These are phyloP conservation scores for Acrossocheilus wenchowensis DNA, from an alignment of 2,797 vertebrate genomes.

Conservation along the genomic window DNA sequence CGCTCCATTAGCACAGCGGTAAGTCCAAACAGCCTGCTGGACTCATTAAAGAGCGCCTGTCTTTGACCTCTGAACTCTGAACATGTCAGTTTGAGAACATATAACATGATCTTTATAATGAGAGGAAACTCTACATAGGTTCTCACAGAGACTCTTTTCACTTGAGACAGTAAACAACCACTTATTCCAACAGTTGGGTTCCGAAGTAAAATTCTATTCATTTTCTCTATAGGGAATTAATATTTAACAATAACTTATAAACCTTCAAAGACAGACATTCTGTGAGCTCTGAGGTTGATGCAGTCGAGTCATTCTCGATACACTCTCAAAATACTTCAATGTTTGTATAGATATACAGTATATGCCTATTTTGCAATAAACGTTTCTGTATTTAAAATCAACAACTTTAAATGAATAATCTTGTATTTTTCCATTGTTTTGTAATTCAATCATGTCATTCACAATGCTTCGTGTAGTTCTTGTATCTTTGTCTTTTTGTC, in stretches of 20 bases:
- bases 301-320: neutral
- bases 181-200: neutral
- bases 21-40: slow-evolving; percentile 61
- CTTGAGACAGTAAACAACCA: neutral
- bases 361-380: too few species aligned
- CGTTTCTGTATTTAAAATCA: too few species aligned
- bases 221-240: neutral
- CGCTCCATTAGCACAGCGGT: slow-evolving; percentile 80
- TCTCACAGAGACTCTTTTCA: neutral
- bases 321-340: too few species aligned
- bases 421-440: too few species aligned
- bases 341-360: too few species aligned
- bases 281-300: neutral
- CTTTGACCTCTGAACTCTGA: neutral
- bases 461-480: too few species aligned
- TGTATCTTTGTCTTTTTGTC: too few species aligned
- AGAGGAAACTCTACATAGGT: neutral
- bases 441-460: too few species aligned
- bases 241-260: neutral
- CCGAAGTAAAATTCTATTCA: neutral
- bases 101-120: neutral
- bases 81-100: neutral
- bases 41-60: slow-evolving; percentile 41
- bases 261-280: neutral
- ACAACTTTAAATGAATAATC: too few species aligned